Evolutionary conservation across 2,888 invertebrate species (phyloP), one percentile per base, ranked within the genome.

Genomic region (Megalurothrips usitatus): DNA sequence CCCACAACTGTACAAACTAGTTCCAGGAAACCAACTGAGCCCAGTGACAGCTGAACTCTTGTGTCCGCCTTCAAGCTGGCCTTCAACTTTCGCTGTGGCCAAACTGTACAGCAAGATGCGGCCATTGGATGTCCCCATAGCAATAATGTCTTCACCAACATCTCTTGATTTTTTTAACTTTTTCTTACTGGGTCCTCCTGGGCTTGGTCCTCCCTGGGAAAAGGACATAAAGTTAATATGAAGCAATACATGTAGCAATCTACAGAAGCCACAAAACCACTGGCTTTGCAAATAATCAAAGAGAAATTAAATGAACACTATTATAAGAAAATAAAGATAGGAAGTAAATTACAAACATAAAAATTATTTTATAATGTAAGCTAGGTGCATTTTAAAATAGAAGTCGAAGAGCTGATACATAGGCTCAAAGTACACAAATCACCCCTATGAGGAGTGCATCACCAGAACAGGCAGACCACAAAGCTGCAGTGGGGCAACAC

Each of bases 51-150:
- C 86, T 19, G 86, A 87, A 68, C 23, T 68, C 6, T 86, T 85
- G 78, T 88, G 89, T 8, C 90, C 88, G 79, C 89, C 91, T 82
- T 88, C 87, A 85, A 93, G 87, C 28, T 90, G 88, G 52, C 88
- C 90, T 84, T 92, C 90, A 43, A 93, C 87, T 86, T 91, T 91
- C 28, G 91, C 92, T 86, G 91, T 91, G 4, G 90, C 87, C 47
- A 93, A 88, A 79, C 93, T 93, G 86, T 94, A 96, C 82, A 95
- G 86, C 52, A 94, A 88, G 81, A 96, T 88, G 83, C 90, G 90
- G 80, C 96, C 95, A 84, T 90, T 91, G 3, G 89, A 89, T 28
- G 94, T 94, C 80, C 95, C 95, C 86, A 96, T 88, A 0, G 91
- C 93, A 85, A 95, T 88, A 83, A 92, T 88, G 82, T 90, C 89